Evolutionary conservation across 2,113 vertebrate genomes (phyloP).

Genomic region (Rhea pennata): DNA sequence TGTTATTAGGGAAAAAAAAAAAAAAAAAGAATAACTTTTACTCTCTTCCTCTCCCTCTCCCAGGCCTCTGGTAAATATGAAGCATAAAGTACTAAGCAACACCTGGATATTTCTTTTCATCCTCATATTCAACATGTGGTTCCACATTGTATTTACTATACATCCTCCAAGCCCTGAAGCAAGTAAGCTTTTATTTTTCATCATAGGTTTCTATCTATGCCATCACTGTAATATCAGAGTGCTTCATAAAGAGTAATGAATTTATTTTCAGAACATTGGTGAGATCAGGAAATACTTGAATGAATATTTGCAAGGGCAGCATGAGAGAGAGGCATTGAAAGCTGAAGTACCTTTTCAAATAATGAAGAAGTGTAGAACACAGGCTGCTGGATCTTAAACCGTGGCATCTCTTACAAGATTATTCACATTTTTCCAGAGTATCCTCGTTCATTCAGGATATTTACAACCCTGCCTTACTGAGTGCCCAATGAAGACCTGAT

Average conservation of each 20-base stretch:
- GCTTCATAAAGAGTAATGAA: constrained; percentile 29
- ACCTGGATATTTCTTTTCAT: constrained; percentile 50
- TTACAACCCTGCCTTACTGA: not conserved
- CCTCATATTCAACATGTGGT: constrained; percentile 30
- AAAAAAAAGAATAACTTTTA: not conserved
- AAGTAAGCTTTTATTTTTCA: constrained; percentile 41
- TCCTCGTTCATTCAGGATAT: not conserved
- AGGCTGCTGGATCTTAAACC: not conserved
- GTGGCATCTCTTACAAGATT: not conserved
- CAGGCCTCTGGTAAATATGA: not conserved
- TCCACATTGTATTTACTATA: not conserved
- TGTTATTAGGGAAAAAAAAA: not conserved
- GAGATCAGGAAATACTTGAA: not conserved
- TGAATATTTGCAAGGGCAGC: constrained; percentile 4
- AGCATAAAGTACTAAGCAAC: constrained; percentile 3
- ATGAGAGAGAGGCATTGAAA: not conserved
- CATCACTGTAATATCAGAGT: not conserved
- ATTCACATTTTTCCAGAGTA: not conserved
- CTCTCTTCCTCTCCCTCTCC: not conserved
- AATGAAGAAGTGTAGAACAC: not conserved
- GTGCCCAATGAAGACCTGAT: not conserved
- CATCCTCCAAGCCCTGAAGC: not conserved
- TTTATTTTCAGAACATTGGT: not conserved
- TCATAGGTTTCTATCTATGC: constrained; percentile 21
- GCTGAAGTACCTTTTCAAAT: not conserved